A percentile compares a stretch with the other conserved stretches of the same genome.
Evolutionary conservation across 1,140 invertebrate species (phyloP).

Genomic region (Tetranychus cinnabarinus): DNA sequence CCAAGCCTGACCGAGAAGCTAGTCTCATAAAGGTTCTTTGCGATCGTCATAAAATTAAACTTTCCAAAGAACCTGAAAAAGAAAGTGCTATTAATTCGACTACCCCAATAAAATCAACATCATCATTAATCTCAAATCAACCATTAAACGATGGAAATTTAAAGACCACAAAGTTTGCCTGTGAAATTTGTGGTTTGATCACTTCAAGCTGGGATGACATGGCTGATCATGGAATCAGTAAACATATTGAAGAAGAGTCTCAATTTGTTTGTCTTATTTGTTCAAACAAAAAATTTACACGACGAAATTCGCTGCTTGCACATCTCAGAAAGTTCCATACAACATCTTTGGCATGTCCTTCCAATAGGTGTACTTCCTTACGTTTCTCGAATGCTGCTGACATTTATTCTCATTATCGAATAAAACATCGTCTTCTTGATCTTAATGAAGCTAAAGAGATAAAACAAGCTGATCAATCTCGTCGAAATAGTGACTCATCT

Average conservation of each 20-base stretch:
- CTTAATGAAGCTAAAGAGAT: no score
- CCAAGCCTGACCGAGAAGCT: no score
- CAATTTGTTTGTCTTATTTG: background rate
- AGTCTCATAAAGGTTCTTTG: no score
- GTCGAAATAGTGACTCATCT: no score
- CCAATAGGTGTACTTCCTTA: background rate
- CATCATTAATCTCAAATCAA: no score
- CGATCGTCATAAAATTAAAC: no score
- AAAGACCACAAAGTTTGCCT: constrained; percentile 19
- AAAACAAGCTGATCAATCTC: no score
- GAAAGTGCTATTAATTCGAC: no score
- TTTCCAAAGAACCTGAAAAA: no score
- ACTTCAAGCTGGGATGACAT: constrained; percentile 38
- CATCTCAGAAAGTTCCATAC: background rate
- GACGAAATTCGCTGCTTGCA: background rate
- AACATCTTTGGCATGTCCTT: background rate
- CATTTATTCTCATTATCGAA: background rate
- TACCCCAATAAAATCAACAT: no score
- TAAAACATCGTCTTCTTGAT: background rate
- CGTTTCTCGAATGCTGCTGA: background rate
- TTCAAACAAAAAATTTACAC: background rate
- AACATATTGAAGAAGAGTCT: background rate
- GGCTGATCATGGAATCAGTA: background rate
- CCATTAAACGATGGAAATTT: no score
- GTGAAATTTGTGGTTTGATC: constrained; percentile 71